A percentile compares a stretch with the other conserved stretches of the same genome.
Conservation (phyloP, 1,140 invertebrate species). For the Aphelinus atriplicis region DNA sequence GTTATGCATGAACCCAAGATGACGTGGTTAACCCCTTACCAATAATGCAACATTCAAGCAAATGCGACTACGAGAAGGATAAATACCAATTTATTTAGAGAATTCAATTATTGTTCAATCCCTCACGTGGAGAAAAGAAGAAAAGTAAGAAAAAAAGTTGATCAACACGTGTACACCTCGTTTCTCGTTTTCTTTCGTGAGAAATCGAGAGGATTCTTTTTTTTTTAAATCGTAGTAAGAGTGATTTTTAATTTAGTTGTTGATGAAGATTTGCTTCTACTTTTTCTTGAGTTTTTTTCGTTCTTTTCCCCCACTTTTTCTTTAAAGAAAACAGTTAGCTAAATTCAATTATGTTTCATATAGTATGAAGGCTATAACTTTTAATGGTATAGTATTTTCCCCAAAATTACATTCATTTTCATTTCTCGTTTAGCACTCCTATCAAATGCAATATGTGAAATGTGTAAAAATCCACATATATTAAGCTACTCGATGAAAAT, state of each 20-base stretch:
- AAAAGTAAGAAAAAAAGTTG: slow-evolving; percentile 45
- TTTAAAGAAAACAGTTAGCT: slow-evolving; percentile 7
- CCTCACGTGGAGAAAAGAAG: slow-evolving; percentile 49
- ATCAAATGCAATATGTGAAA: slow-evolving; percentile 19
- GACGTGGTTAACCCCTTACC: slow-evolving; percentile 60
- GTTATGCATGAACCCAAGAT: slow-evolving; percentile 67
- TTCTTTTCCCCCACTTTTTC: slow-evolving; percentile 11
- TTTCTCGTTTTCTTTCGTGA: slow-evolving; percentile 31
- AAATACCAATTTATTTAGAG: slow-evolving; percentile 60
- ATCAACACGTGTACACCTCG: slow-evolving; percentile 31
- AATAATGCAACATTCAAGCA: slow-evolving; percentile 43
- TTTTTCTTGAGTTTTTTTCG: slow-evolving; percentile 24
- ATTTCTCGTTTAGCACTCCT: slow-evolving; percentile 21
- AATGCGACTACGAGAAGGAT: slow-evolving; percentile 47
- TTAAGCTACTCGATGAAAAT: slow-evolving; percentile 39
- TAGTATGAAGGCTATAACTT: slow-evolving; percentile 19
- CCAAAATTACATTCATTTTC: slow-evolving; percentile 25
- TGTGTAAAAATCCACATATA: slow-evolving; percentile 26
- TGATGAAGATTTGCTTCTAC: slow-evolving; percentile 26
- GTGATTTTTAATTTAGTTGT: slow-evolving; percentile 37
- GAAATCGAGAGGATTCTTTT: slow-evolving; percentile 33
- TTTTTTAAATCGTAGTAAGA: slow-evolving; percentile 34
- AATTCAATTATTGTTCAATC: slow-evolving; percentile 54
- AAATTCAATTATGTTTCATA: slow-evolving; percentile 38
- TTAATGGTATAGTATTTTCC: background rate